A percentile compares a stretch with the other conserved stretches of the same genome.
These are phyloP conservation scores for Drosophila macrospina DNA, from an alignment of 2,888 invertebrate genomes.

Conservation along the genomic window DNA sequence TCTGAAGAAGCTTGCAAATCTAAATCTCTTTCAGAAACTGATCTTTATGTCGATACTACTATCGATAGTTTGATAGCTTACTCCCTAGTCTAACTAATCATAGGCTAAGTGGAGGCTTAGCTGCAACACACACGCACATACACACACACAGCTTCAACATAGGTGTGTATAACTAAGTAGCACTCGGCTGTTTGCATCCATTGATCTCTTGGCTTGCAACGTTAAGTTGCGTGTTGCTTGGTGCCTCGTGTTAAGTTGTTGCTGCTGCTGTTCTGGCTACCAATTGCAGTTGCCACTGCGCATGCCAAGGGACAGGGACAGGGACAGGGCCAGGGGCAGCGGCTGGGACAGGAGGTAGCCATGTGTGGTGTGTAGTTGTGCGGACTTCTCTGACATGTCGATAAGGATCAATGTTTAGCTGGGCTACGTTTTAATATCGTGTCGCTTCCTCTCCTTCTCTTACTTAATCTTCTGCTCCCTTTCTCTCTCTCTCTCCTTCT, in stretches of 20 bases:
- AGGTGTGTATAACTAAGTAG: constrained; percentile 8
- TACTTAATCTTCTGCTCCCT: too few relatives aligned
- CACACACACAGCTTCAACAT: background rate
- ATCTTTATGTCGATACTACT: background rate
- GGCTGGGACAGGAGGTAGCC: background rate
- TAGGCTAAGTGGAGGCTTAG: background rate
- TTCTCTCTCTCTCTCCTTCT: background rate
- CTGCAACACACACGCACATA: background rate
- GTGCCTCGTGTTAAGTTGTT: constrained; percentile 72
- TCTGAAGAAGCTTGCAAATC: too few relatives aligned
- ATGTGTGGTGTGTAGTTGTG: constrained; percentile 18
- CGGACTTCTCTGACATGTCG: constrained; percentile 67
- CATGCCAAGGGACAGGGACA: constrained; percentile 4
- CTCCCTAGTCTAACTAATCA: background rate
- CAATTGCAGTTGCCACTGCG: constrained; percentile 52
- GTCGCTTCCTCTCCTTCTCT: constrained; percentile 10
- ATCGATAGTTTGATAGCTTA: background rate
- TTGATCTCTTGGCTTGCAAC: constrained; percentile 32
- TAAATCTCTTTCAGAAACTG: too few relatives aligned
- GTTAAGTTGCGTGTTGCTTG: constrained; percentile 46
- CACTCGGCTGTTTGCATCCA: constrained; percentile 18
- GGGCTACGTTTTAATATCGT: constrained; percentile 73
- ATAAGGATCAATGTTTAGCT: constrained; percentile 83
- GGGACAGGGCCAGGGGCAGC: constrained; percentile 3
- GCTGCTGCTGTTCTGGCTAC: constrained; percentile 69